These are phyloP conservation scores for Pseudomyrmex concolor DNA, from an alignment of 1,140 invertebrate genomes.

Conservation along the genomic window DNA sequence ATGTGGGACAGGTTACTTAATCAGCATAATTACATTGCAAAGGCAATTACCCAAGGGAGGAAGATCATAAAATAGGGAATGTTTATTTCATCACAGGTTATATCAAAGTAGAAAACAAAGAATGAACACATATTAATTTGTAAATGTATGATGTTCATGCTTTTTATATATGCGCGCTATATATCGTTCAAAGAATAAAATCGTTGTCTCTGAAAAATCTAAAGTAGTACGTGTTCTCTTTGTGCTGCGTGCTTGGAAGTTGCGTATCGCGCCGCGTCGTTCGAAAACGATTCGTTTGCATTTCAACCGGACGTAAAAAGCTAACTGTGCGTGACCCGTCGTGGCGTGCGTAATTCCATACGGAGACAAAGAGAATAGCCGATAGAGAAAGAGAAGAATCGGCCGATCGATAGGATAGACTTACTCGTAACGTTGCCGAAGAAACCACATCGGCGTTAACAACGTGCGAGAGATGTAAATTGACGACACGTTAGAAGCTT, in stretches of 20 bases:
- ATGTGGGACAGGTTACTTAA: not conserved
- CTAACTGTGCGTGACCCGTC: slow-evolving; percentile 64
- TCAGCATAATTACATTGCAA: not conserved
- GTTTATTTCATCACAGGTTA: not conserved
- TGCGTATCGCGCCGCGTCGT: not conserved
- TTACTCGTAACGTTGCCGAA: slow-evolving; percentile 61
- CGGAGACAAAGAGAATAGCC: slow-evolving; percentile 52
- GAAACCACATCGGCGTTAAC: slow-evolving; percentile 64
- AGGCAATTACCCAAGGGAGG: not conserved
- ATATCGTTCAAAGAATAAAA: not conserved
- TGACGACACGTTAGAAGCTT: not conserved
- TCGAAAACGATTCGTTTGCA: slow-evolving; percentile 27
- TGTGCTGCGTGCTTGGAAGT: not conserved
- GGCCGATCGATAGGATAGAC: slow-evolving; percentile 61
- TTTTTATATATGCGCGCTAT: not conserved
- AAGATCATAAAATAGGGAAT: not conserved
- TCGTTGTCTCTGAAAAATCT: not conserved
- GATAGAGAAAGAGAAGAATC: slow-evolving; percentile 45
- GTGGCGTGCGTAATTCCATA: slow-evolving; percentile 60
- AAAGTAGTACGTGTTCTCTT: not conserved
- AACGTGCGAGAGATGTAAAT: slow-evolving; percentile 23
- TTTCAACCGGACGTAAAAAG: slow-evolving; percentile 54
- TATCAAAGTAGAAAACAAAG: not conserved
- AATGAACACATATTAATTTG: not conserved
- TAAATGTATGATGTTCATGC: slow-evolving; percentile 1